These are phyloP conservation scores for Ellobium chinense DNA, from an alignment of 2,888 invertebrate genomes.

Conservation along the genomic window DNA sequence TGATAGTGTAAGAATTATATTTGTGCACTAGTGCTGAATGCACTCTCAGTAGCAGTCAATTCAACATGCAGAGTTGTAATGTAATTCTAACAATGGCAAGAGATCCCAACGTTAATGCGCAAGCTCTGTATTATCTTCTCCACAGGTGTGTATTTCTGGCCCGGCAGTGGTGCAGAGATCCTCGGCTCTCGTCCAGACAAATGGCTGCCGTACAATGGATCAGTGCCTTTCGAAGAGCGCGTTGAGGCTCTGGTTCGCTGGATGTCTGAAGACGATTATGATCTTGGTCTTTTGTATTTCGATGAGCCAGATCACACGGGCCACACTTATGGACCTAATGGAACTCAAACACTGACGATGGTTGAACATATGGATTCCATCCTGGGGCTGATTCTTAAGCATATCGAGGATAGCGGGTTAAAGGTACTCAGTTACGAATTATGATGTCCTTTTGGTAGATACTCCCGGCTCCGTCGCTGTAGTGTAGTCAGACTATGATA, in stretches of 20 bases:
- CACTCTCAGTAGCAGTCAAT: too few relatives aligned
- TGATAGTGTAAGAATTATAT: too few relatives aligned
- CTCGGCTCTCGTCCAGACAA: slow-evolving; percentile 77
- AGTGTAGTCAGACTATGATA: too few relatives aligned
- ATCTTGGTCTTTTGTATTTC: slow-evolving; percentile 84
- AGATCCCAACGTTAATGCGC: too few relatives aligned
- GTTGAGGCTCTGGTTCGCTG: slow-evolving; percentile 82
- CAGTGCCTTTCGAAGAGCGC: slow-evolving; percentile 81
- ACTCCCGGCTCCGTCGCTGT: too few relatives aligned
- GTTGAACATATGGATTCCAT: slow-evolving; percentile 1
- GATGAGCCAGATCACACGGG: slow-evolving; percentile 85
- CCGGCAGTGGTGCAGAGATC: slow-evolving; percentile 82
- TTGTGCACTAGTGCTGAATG: too few relatives aligned
- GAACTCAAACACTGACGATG: slow-evolving; percentile 51
- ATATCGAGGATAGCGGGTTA: background rate
- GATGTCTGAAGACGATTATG: slow-evolving; percentile 56
- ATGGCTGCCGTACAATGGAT: slow-evolving; percentile 77
- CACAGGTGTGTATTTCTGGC: slow-evolving; percentile 82
- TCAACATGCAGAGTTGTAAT: too few relatives aligned
- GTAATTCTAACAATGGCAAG: too few relatives aligned
- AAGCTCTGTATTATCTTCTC: too few relatives aligned
- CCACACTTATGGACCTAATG: slow-evolving; percentile 82
- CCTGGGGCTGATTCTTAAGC: background rate
- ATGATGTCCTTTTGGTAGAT: too few relatives aligned
- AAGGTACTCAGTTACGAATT: too few relatives aligned